Conservation (phyloP, 2,888 invertebrate species). For the Pyrrhosoma nymphula region DNA sequence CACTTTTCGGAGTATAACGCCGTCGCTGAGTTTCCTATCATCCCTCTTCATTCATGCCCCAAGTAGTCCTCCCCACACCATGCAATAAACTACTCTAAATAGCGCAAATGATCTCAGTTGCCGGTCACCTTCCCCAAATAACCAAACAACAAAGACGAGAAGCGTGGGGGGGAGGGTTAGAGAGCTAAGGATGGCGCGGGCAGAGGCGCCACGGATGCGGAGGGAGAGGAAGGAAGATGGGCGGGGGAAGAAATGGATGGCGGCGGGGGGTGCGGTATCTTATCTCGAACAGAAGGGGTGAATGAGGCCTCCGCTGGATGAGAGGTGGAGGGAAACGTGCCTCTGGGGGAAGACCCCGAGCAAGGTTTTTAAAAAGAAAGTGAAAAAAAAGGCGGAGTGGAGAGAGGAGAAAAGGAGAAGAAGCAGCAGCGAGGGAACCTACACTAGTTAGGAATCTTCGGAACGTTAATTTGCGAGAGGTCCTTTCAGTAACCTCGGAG, state of each 20-base stretch:
- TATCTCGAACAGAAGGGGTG: not conserved
- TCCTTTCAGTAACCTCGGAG: conserved; percentile 37
- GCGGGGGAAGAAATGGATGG: not conserved
- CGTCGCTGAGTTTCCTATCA: too few relatives aligned
- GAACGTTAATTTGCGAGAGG: conserved; percentile 63
- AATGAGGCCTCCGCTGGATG: conserved; percentile 8
- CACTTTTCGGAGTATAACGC: too few relatives aligned
- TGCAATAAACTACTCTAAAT: too few relatives aligned
- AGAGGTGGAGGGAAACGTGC: not conserved
- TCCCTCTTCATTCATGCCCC: too few relatives aligned
- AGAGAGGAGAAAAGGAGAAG: too few relatives aligned
- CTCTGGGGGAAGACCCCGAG: not conserved
- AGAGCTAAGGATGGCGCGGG: not conserved
- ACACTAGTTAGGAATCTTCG: conserved; percentile 62
- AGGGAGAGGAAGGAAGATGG: not conserved
- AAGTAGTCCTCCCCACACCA: too few relatives aligned
- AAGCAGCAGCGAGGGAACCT: not conserved
- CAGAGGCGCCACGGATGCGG: not conserved
- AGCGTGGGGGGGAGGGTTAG: not conserved
- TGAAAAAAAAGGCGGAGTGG: not conserved
- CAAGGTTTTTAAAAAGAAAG: not conserved
- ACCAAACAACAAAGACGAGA: too few relatives aligned
- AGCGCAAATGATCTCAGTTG: too few relatives aligned
- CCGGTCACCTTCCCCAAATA: too few relatives aligned
- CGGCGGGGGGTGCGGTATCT: not conserved